Evolutionary conservation across 1,140 invertebrate species (phyloP), one percentile per base, ranked within the genome.

Genomic region (Drosophila tani): DNA sequence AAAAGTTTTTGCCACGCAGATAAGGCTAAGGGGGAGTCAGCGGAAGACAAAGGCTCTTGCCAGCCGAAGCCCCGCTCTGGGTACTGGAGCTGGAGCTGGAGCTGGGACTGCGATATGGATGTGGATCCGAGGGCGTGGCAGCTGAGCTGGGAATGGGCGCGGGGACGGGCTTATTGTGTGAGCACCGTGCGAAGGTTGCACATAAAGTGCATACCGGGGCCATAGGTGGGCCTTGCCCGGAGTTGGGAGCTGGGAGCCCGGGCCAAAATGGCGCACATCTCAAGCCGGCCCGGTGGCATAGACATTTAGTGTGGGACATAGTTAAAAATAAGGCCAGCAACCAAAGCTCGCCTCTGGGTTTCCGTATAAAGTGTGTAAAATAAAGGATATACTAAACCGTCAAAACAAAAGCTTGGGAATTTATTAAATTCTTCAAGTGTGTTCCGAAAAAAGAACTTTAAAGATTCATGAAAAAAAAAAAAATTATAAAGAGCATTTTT

Each of bases 1-100:
- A 88, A 88, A 88, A 88, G 77, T 88, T 88, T 88, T 84, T 90
- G 84, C 84, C 77, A 88, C 84, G 81, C 84, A 88, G 84, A 88
- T 88, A 88, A 88, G 82, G 77, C 75, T 29, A 29, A 29, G 27
- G 78, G 78, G 45, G 60, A 70, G 43, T 57, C 58, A 64, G 29
- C 49, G 27, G 60, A 81, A 68, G 64, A 78, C 75, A 78, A 77
- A 77, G 75, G 75, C 75, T 78, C 67, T 67, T 24, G 27, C 50
- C 41, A 56, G 46, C 46, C 64, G 14, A 21, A 21, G 32, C 53
- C 32, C 17, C 32, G 32, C 2, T 11, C 32, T 35, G 32, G 32
- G 32, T 35, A 32, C 29, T 32, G 41, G 46, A 40, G 38, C 45
- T 73, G 56, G 56, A 19, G 45, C 47, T 51, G 70, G 56, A 57